Evolutionary conservation across 2,113 vertebrate genomes (phyloP).

Genomic region (Sterna hirundo): DNA sequence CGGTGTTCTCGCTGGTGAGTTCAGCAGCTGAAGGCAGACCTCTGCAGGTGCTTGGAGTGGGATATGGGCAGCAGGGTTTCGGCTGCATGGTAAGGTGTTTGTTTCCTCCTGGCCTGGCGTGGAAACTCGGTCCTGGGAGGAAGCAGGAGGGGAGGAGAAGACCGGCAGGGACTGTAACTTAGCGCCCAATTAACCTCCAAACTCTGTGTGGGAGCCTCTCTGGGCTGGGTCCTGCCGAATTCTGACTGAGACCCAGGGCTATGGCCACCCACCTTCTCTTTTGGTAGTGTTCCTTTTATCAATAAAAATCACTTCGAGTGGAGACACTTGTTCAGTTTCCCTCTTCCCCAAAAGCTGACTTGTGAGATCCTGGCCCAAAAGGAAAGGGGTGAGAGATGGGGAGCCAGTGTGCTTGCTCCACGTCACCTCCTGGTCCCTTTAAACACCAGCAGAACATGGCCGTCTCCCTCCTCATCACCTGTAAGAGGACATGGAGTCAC

Average conservation of each 20-base stretch:
- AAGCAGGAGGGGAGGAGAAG: background rate
- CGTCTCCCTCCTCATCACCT: background rate
- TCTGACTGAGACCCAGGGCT: background rate
- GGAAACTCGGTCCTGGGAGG: background rate
- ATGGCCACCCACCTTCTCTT: background rate
- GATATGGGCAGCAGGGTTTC: background rate
- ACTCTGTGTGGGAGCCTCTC: background rate
- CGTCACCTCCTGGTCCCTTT: background rate
- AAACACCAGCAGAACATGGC: background rate
- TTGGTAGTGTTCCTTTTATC: background rate
- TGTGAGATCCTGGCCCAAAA: background rate
- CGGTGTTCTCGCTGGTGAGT: background rate
- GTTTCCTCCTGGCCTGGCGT: background rate
- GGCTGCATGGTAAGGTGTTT: background rate
- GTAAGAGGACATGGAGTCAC: background rate
- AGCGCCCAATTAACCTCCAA: background rate
- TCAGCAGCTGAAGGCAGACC: background rate
- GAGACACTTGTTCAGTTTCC: background rate
- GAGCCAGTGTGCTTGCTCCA: background rate
- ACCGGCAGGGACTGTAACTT: background rate
- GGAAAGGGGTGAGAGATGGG: background rate
- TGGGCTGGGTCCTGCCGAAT: background rate
- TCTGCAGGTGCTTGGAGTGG: background rate
- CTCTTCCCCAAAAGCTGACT: background rate
- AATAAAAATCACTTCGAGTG: background rate